Conservation (phyloP, 2,888 invertebrate species). For the Amphipyra berbera region DNA sequence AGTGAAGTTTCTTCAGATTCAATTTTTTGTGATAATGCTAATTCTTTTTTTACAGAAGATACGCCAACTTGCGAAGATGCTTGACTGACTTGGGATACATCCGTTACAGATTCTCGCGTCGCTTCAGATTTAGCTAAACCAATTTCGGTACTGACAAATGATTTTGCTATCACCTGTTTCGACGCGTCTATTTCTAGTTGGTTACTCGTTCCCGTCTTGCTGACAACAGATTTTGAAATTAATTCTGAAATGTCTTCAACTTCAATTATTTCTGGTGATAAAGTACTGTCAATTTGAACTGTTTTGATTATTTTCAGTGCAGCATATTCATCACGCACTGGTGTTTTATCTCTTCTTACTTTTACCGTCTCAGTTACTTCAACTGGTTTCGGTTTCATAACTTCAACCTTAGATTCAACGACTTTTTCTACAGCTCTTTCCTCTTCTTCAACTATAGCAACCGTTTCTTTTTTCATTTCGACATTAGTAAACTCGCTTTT, state of each 20-base stretch:
- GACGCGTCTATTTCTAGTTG: slow-evolving; percentile 33
- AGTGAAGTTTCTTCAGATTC: slow-evolving; percentile 52
- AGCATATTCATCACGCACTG: slow-evolving; percentile 61
- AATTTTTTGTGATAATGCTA: slow-evolving; percentile 35
- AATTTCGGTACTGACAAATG: slow-evolving; percentile 21
- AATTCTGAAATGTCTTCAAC: slow-evolving; percentile 52
- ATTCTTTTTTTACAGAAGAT: background rate
- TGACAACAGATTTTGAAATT: slow-evolving; percentile 31
- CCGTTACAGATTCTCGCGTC: slow-evolving; percentile 18
- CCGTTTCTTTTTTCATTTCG: slow-evolving; percentile 38
- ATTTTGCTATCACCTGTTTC: slow-evolving; percentile 19
- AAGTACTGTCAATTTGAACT: slow-evolving; percentile 49
- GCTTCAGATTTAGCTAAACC: slow-evolving; percentile 10
- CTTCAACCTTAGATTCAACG: slow-evolving; percentile 12
- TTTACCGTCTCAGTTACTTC: slow-evolving; percentile 45
- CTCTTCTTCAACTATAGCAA: slow-evolving; percentile 22
- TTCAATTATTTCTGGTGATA: slow-evolving; percentile 56
- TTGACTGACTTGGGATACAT: slow-evolving; percentile 6
- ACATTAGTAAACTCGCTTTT: slow-evolving; percentile 36
- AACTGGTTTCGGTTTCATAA: slow-evolving; percentile 39
- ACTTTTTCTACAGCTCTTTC: slow-evolving; percentile 18
- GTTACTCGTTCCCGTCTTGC: slow-evolving; percentile 32
- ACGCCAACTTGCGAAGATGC: slow-evolving; percentile 4
- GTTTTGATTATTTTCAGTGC: slow-evolving; percentile 67
- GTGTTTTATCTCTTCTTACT: slow-evolving; percentile 38